These are phyloP conservation scores for Molossus molossus DNA, from an alignment of 2,797 vertebrate genomes.

Conservation along the genomic window DNA sequence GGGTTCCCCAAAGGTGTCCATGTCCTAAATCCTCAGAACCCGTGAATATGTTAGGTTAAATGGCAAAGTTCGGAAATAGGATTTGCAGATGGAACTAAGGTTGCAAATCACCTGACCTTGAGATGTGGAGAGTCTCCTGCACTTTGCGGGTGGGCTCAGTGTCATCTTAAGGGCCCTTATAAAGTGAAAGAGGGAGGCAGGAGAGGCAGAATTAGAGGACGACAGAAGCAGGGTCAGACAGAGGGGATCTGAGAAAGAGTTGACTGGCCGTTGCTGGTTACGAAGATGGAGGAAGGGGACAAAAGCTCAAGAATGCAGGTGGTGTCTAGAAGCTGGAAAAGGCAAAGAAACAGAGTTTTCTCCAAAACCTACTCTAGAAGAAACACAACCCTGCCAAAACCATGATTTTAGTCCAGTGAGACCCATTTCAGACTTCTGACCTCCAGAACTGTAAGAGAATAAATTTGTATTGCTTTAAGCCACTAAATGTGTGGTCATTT, in stretches of 20 bases:
- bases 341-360: background rate
- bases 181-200: background rate
- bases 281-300: background rate
- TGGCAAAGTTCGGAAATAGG: slow-evolving; percentile 4
- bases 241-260: background rate
- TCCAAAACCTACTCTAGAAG: background rate
- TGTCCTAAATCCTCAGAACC: background rate
- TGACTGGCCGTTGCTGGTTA: background rate
- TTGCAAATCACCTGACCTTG: slow-evolving; percentile 9
- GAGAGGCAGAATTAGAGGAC: background rate
- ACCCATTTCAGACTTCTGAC: background rate
- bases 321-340: slow-evolving; percentile 10
- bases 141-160: background rate
- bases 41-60: slow-evolving; percentile 20
- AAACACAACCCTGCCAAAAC: background rate
- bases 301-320: background rate
- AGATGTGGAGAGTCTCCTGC: background rate
- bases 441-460: slow-evolving; percentile 37
- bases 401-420: slow-evolving; percentile 33
- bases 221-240: background rate
- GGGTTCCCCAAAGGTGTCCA: background rate
- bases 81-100: slow-evolving; percentile 7
- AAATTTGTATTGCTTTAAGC: slow-evolving; percentile 52
- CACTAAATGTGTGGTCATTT: slow-evolving; percentile 26
- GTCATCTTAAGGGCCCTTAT: background rate